Evolutionary conservation across 2,797 vertebrate species (phyloP).

Genomic region (Silurus aristotelis): DNA sequence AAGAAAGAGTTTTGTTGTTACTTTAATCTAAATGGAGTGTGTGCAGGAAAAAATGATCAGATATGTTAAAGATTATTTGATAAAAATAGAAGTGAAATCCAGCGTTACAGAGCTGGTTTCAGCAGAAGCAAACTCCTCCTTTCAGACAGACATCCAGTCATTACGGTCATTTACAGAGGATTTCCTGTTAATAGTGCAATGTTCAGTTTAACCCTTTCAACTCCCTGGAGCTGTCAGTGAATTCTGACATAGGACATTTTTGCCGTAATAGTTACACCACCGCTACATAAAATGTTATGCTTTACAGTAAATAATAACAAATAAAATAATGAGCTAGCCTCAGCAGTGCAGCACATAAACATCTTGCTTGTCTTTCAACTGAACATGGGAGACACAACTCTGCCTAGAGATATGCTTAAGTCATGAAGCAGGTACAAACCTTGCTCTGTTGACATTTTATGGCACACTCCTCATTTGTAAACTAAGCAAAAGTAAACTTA

Average conservation of each 20-base stretch:
- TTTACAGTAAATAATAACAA: not conserved
- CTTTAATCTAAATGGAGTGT: not conserved
- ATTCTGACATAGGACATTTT: not conserved
- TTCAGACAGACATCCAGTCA: not conserved
- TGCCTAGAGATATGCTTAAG: constrained; percentile 16
- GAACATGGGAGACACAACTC: not conserved
- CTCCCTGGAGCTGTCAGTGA: not conserved
- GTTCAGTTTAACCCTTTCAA: not conserved
- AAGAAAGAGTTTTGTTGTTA: not conserved
- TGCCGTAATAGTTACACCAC: not conserved
- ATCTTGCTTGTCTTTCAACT: not conserved
- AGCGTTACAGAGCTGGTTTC: not conserved
- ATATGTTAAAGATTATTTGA: not conserved
- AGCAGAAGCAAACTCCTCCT: not conserved
- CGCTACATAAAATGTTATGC: not conserved
- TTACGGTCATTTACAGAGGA: not conserved
- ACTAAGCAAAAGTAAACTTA: not conserved
- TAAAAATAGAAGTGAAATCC: not conserved
- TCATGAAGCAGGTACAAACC: not conserved
- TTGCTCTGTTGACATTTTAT: constrained; percentile 6
- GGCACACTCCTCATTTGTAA: constrained; percentile 13
- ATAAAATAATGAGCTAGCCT: not conserved
- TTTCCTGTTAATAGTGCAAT: not conserved
- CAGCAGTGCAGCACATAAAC: not conserved
- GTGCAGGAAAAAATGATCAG: not conserved